phyloP scores from a whole-genome alignment of 2,888 invertebrate genomes.

The Habrosyne pyritoides region DNA sequence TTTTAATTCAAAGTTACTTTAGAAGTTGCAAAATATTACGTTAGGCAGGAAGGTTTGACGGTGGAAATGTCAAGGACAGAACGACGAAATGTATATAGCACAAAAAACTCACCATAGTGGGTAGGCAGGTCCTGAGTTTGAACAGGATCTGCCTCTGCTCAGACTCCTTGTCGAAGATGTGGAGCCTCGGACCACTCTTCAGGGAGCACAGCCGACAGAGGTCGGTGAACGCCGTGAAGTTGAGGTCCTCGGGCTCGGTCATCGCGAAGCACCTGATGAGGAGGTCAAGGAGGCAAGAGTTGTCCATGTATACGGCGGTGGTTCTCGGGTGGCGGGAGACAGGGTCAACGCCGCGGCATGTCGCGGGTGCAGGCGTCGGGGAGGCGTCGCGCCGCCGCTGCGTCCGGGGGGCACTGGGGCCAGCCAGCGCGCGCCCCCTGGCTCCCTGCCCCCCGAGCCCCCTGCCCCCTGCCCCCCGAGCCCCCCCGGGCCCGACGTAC shows the following conservation, averaged over 20 bases:
- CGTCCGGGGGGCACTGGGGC: slow-evolving; percentile 78
- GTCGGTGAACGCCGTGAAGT: slow-evolving; percentile 87
- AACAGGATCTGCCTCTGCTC: slow-evolving; percentile 88
- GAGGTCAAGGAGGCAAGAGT: slow-evolving; percentile 84
- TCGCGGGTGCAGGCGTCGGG: slow-evolving; percentile 71
- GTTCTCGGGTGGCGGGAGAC: slow-evolving; percentile 75
- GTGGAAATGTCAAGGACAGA: slow-evolving; percentile 22
- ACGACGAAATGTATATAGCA: slow-evolving; percentile 17
- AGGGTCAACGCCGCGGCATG: slow-evolving; percentile 70
- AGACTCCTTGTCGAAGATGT: slow-evolving; percentile 88
- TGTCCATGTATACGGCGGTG: slow-evolving; percentile 82
- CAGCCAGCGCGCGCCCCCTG: slow-evolving; percentile 48
- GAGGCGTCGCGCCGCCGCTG: slow-evolving; percentile 81
- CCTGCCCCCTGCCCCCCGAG: slow-evolving; percentile 39
- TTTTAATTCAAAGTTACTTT: background rate
- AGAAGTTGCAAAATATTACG: background rate
- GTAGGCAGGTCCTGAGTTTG: slow-evolving; percentile 87
- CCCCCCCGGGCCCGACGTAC: slow-evolving; percentile 29
- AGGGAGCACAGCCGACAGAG: slow-evolving; percentile 88
- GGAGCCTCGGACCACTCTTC: slow-evolving; percentile 87
- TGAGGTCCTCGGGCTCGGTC: slow-evolving; percentile 87
- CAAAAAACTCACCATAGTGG: slow-evolving; percentile 85
- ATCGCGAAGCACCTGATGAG: slow-evolving; percentile 84
- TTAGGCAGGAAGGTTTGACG: slow-evolving; percentile 10
- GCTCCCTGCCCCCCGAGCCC: slow-evolving; percentile 43